These are phyloP conservation scores for Scatophagus argus DNA, from an alignment of 2,113 vertebrate species.

Conservation along the genomic window DNA sequence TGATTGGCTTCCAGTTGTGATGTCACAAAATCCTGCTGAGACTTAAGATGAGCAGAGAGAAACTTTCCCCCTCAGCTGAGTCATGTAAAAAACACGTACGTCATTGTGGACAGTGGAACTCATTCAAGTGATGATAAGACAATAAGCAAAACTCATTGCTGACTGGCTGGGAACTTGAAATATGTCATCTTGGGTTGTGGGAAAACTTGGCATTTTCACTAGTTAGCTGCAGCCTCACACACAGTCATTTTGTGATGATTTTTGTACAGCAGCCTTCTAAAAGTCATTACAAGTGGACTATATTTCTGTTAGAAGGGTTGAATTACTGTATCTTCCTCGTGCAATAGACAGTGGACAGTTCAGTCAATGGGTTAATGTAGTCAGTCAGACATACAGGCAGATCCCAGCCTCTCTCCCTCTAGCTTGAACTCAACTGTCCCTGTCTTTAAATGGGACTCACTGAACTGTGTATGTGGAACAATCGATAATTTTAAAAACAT, in stretches of 20 bases:
- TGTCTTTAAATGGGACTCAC: slow-evolving; percentile 51
- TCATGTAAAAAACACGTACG: neutral
- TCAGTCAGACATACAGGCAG: slow-evolving; percentile 13
- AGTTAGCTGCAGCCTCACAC: neutral
- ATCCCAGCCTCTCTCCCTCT: slow-evolving; percentile 25
- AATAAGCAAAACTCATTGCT: neutral
- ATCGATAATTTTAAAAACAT: slow-evolving; percentile 68
- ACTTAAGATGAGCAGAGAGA: neutral
- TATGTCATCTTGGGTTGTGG: neutral
- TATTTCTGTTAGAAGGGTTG: slow-evolving; percentile 11
- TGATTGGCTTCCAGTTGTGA: slow-evolving; percentile 2
- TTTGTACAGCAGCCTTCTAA: neutral
- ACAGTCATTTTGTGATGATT: neutral
- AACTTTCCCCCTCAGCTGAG: neutral
- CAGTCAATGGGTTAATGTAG: slow-evolving; percentile 21
- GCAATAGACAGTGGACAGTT: slow-evolving; percentile 21
- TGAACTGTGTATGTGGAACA: slow-evolving; percentile 58
- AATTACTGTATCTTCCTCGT: slow-evolving; percentile 4
- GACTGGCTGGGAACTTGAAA: neutral
- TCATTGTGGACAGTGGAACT: neutral
- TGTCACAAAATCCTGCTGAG: slow-evolving; percentile 1
- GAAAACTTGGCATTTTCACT: neutral
- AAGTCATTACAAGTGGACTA: neutral
- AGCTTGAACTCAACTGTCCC: slow-evolving; percentile 37
- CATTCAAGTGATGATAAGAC: too few relatives aligned